Percentiles rank a stretch among this genome's conserved stretches.
Conservation (phyloP, 2,888 invertebrate species). For the Pristionchus entomophagus region DNA sequence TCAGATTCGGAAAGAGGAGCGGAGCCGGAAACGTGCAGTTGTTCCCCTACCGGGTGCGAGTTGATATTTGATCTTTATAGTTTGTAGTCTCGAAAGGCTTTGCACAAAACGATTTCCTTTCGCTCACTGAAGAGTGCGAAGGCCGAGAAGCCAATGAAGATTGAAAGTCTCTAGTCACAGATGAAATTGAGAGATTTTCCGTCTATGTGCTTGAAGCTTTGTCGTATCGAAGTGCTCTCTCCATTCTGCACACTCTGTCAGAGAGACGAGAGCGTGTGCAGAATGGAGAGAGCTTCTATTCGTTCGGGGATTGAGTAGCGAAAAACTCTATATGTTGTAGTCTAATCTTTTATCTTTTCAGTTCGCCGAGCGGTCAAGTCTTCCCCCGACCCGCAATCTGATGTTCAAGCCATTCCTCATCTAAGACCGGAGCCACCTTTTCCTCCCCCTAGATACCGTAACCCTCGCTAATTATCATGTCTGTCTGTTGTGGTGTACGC, state of each 20-base stretch:
- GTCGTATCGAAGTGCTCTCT: too few relatives aligned
- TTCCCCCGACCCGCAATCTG: not conserved
- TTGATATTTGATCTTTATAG: not conserved
- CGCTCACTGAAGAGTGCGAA: not conserved
- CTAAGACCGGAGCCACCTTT: not conserved
- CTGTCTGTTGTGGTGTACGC: not conserved
- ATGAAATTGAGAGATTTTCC: not conserved
- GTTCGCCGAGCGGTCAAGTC: not conserved
- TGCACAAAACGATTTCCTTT: not conserved
- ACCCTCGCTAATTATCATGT: not conserved
- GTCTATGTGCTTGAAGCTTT: not conserved
- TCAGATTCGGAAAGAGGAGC: slow-evolving; percentile 37
- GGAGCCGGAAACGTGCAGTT: not conserved
- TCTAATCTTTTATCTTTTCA: not conserved
- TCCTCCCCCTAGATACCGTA: not conserved
- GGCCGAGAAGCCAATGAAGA: not conserved
- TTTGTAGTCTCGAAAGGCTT: not conserved
- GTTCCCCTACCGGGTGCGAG: not conserved
- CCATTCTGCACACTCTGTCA: not conserved
- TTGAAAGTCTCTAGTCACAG: not conserved
- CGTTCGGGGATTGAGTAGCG: not conserved
- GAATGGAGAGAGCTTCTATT: too few relatives aligned
- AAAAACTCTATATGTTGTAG: not conserved
- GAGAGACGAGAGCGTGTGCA: too few relatives aligned
- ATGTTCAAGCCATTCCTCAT: slow-evolving; percentile 2